A percentile compares a stretch with the other conserved stretches of the same genome.
Conservation (phyloP, 1,140 invertebrate species). For the Metopolophium dirhodum region DNA sequence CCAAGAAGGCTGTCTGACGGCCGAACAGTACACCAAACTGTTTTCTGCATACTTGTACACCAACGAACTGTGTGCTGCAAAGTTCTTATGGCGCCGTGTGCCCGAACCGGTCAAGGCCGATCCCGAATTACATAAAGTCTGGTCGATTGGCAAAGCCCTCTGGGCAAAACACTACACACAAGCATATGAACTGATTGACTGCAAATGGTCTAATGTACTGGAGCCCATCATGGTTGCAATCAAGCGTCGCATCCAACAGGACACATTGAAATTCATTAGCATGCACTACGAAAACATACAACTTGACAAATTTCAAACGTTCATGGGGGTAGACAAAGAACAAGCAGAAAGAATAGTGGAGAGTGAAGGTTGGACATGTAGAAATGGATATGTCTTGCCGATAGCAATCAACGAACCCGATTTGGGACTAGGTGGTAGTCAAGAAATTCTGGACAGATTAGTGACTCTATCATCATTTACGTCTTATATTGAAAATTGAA, state of each 20-base stretch:
- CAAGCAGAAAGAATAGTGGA: slow-evolving; percentile 38
- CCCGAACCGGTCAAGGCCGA: not conserved
- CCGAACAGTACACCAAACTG: slow-evolving; percentile 18
- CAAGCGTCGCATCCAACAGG: slow-evolving; percentile 40
- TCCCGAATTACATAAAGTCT: slow-evolving; percentile 25
- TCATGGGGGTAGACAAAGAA: slow-evolving; percentile 43
- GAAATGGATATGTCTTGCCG: slow-evolving; percentile 11
- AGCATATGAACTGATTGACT: slow-evolving; percentile 38
- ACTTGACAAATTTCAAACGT: slow-evolving; percentile 18
- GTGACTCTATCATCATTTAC: slow-evolving; percentile 33
- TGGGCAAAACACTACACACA: slow-evolving; percentile 28
- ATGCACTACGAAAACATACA: slow-evolving; percentile 16
- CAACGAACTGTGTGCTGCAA: slow-evolving; percentile 37
- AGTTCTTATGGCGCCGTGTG: slow-evolving; percentile 39
- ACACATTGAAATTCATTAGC: slow-evolving; percentile 36
- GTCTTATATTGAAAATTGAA: slow-evolving; percentile 48
- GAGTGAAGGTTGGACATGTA: slow-evolving; percentile 44
- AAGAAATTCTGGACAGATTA: slow-evolving; percentile 46
- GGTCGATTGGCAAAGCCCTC: slow-evolving; percentile 37
- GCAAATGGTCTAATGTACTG: slow-evolving; percentile 11
- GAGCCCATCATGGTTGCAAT: slow-evolving; percentile 29
- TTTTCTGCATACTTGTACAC: slow-evolving; percentile 27
- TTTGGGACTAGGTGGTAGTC: slow-evolving; percentile 16
- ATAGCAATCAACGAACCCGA: slow-evolving; percentile 33
- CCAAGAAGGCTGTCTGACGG: not conserved